These are phyloP conservation scores for Cephus cinctus DNA, from an alignment of 1,140 invertebrate species.

Conservation along the genomic window DNA sequence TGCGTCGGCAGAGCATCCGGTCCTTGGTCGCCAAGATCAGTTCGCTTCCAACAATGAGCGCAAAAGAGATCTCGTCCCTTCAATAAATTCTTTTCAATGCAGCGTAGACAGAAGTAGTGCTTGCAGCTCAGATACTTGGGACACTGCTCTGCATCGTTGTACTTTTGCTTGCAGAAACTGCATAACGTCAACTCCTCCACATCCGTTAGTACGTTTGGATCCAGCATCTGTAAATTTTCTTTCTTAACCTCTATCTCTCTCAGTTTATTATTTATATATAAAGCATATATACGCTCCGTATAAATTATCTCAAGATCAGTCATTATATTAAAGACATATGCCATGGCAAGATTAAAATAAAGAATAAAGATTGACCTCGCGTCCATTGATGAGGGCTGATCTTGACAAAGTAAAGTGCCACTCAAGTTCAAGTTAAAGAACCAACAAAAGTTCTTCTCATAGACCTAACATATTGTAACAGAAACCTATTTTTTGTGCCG, in stretches of 20 bases:
- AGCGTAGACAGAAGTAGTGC: constrained; percentile 74
- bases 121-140: constrained; percentile 75
- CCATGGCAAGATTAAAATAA: not conserved
- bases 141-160: constrained; percentile 66
- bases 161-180: constrained; percentile 67
- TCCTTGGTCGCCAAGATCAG: constrained; percentile 61
- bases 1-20: constrained; percentile 68
- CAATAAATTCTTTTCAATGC: constrained; percentile 64
- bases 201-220: constrained; percentile 61
- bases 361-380: too few relatives aligned
- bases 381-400: too few relatives aligned
- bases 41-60: constrained; percentile 68
- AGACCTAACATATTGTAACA: not conserved
- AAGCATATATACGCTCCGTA: not conserved
- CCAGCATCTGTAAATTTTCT: constrained; percentile 49
- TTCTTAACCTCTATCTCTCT: not conserved
- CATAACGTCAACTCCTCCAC: constrained; percentile 71
- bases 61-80: constrained; percentile 67
- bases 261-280: not conserved
- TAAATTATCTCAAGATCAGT: not conserved
- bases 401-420: too few relatives aligned
- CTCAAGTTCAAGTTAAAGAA: too few relatives aligned
- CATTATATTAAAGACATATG: not conserved
- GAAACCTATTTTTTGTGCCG: not conserved
- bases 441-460: not conserved